A percentile compares a stretch with the other conserved stretches of the same genome.
Conservation (phyloP, 1,140 invertebrate species). For the Nymphalis io region DNA sequence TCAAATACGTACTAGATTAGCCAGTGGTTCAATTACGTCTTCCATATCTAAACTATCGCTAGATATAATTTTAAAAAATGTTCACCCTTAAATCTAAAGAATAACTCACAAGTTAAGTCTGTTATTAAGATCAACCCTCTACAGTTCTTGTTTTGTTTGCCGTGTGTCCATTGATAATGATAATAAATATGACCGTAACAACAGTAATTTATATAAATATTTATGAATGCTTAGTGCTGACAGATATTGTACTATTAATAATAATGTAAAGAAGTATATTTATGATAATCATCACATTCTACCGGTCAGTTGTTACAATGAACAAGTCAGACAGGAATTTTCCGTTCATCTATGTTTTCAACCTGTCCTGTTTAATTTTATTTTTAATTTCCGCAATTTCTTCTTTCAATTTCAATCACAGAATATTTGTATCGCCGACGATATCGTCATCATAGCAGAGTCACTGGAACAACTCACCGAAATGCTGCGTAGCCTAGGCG, state of each 20-base stretch:
- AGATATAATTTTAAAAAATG: no score
- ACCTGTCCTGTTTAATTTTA: no score
- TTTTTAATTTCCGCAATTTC: no score
- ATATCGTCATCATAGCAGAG: no score
- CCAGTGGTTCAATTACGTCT: no score
- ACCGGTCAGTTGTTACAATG: neutral
- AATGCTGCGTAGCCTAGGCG: no score
- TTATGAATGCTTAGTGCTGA: neutral
- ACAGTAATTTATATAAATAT: conserved; percentile 14
- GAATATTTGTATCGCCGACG: no score
- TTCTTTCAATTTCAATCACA: no score
- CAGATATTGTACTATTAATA: conserved; percentile 11
- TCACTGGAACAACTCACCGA: no score
- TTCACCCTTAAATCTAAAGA: no score
- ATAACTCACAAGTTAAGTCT: no score
- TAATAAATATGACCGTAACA: conserved; percentile 5
- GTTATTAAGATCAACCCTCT: neutral
- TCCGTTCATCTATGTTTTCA: neutral
- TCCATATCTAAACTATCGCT: no score
- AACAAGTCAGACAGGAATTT: conserved; percentile 16
- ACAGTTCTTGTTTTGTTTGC: neutral
- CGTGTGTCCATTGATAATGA: neutral
- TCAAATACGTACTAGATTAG: conserved; percentile 15
- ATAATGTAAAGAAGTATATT: conserved; percentile 8
- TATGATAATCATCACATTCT: conserved; percentile 18